Evolutionary conservation across 1,140 invertebrate genomes (phyloP), one percentile per base, ranked within the genome.

Genomic region (Drosophila tropicalis): DNA sequence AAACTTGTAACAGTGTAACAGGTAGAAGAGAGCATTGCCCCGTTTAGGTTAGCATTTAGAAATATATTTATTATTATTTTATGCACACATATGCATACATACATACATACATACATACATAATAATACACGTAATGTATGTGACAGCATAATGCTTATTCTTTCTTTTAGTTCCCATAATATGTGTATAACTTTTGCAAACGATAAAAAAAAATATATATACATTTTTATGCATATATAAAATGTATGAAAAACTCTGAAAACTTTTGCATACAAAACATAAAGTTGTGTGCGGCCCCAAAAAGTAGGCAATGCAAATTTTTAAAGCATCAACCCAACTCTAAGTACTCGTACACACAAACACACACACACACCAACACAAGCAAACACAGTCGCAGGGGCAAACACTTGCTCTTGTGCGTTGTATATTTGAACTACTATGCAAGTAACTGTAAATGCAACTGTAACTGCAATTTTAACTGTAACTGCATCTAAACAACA

Each of bases 401-500:
- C 40, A 36, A 12, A 29, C 15, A 1, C 44, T 36, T 9, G 5
- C 9, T 13, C 10, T n/a, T 34, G 5, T 15, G 15, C 70, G 44
- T 51, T 51, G 44, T 51, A 6, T 70, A 17, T 51, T 65, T 76
- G 54, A 57, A 57, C 47, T 47, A 47, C 61, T 55, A 61, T 64
- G 78, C 66, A 39, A 66, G 70, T 15, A 32, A 58, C 75, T 71
- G 60, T 34, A 67, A 76, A 62, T 40, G 51, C 9, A 36, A 68
- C 29, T 75, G 70, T 40, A 74, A 62, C 74, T 70, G 67, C 47
- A 82, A 71, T 44, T 65, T 81, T 61, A 77, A 80, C 77, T 81
- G 81, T 74, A 74, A 79, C 83, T 86, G 83, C 75, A 69, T 68
- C 79, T 81, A 87, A 87, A 85, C 75, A 85, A 82, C 82, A 82